Base-by-base conservation (phyloP, 1,140 invertebrate species). In the Dreissena rostriformis region DNA sequence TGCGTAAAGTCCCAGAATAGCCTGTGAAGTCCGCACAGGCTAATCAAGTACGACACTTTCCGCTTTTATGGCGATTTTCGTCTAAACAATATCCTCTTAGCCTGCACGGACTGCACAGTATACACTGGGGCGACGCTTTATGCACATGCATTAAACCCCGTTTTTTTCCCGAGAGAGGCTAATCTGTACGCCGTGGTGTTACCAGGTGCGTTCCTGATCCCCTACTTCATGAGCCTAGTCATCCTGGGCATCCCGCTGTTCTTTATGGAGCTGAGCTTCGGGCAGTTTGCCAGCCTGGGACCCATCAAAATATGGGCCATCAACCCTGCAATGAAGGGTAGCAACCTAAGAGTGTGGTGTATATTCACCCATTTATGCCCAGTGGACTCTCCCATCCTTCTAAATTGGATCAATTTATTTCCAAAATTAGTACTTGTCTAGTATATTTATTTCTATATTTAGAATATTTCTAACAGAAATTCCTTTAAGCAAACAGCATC, bases 311-410 rank as follows among this genome's bases (percentile, higher is more conserved):
- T 89, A 14, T 92, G 91, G 91, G 76, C 52, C 7, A 29, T 90
- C 11, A 89, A 87, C 77, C 89, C 89, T 4, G 77, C 91, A 0
- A 85, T 91, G 53, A 91, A 91, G 89, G 91, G 91, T 98, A 84
- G 26, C 19, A 61, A 19, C 17, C 11, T 5, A n/a, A 24, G 57
- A 4, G 2, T 24, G 22, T 61, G 17, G 2, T 19, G 17, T 11
- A 61, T 19, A 61, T 19, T 24, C 17, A 61, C 12, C 57, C 2
- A 19, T 5, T 61, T 61, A 6, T 24, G 19, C 53, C 19, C 12
- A 57, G 53, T 12, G 12, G 53, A 14, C 53, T 57, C 12, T 12
- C 53, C 19, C 19, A 14, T 57, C 12, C 12, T 57, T 57, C 53
- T 57, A 12, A 57, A 19, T 14, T 19, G 12, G 53, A 19, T 12